Conservation (phyloP, 2,113 vertebrate species). For the Gnathonemus longibarbis region DNA sequence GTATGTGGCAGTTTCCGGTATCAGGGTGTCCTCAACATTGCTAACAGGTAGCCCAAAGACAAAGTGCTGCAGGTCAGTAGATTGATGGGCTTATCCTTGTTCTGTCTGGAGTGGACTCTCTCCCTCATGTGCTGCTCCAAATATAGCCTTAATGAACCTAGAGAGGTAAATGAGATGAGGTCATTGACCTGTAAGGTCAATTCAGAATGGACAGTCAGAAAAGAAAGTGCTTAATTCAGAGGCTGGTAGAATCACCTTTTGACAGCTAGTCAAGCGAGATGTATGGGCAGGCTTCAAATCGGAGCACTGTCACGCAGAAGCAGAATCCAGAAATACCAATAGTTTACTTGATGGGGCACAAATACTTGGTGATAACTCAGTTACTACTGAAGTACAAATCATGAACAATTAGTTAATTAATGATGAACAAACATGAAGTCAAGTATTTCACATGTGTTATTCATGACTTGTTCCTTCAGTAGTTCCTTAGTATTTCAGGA, state of each 20-base stretch:
- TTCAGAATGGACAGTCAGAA: not conserved
- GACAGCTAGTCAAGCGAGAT: not conserved
- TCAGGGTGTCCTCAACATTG: not conserved
- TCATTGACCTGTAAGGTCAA: not conserved
- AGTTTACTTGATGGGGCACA: not conserved
- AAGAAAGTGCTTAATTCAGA: not conserved
- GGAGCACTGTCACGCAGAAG: not conserved
- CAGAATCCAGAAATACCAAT: not conserved
- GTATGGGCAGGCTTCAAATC: not conserved
- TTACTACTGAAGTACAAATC: no score
- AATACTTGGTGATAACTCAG: not conserved
- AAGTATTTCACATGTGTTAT: not conserved
- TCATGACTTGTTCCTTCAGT: not conserved
- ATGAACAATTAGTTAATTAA: not conserved
- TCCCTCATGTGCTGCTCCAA: not conserved
- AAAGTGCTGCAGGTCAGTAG: not conserved
- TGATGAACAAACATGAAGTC: not conserved
- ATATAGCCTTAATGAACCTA: not conserved
- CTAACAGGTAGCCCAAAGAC: not conserved
- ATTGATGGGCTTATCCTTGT: not conserved
- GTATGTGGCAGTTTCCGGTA: not conserved
- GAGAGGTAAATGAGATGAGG: not conserved
- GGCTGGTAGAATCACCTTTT: not conserved
- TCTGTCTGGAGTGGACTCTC: not conserved
- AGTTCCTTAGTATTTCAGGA: not conserved